phyloP scores from a whole-genome alignment of 2,797 vertebrate species.

The Luscinia megarhynchos region DNA sequence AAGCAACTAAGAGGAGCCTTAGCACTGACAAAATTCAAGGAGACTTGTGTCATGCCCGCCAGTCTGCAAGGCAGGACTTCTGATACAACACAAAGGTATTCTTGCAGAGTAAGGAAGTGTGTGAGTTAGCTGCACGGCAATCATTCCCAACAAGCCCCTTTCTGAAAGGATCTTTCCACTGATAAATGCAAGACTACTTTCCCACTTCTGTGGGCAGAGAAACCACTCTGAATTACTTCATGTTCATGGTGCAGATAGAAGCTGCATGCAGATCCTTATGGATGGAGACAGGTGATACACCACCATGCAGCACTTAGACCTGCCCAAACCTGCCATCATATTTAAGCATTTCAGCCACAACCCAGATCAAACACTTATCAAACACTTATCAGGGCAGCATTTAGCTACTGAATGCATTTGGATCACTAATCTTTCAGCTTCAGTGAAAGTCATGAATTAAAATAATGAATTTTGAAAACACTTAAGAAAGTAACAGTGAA shows the following conservation, averaged over 20 bases:
- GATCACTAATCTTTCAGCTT: neutral
- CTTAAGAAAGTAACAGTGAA: neutral
- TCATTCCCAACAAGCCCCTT: neutral
- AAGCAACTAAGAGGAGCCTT: neutral
- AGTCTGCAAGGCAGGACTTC: neutral
- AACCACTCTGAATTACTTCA: neutral
- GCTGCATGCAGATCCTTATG: neutral
- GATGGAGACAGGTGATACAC: neutral
- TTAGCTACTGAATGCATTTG: neutral
- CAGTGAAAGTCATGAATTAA: neutral
- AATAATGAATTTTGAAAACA: neutral
- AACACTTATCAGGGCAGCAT: neutral
- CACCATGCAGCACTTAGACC: neutral
- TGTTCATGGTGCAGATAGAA: neutral
- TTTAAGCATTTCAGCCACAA: neutral
- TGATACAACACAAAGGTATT: neutral
- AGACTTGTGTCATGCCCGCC: neutral
- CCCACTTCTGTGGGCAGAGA: neutral
- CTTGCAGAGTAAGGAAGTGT: neutral
- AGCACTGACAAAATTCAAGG: neutral
- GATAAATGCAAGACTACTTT: neutral
- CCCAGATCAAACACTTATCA: neutral
- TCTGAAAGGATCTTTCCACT: neutral
- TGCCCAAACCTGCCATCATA: neutral
- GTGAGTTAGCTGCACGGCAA: neutral